Evolutionary conservation across 1,140 invertebrate species (phyloP), one percentile per base, ranked within the genome.

Genomic region (Eriosoma lanigerum): DNA sequence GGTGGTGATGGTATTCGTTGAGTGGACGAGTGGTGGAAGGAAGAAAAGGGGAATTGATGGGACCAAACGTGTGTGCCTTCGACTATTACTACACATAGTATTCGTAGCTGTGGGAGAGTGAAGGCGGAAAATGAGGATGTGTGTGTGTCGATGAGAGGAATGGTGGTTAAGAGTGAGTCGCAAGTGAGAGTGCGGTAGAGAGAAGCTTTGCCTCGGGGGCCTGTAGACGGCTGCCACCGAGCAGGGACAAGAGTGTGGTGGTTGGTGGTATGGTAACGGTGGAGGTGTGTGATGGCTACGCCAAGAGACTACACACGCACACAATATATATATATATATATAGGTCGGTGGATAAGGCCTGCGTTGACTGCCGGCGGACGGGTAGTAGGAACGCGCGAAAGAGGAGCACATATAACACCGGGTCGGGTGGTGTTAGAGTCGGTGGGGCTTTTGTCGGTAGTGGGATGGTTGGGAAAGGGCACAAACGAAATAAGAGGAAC

Each of bases 401-500:
- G 64, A 68, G 64, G 44, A 68, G 64, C 46, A 72, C 68, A 72
- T 46, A 72, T 46, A 72, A 52, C 24, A 38, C 48, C 26, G 12
- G 68, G 48, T 9, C 10, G 68, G 48, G 68, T 17, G 68, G 46
- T 19, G 68, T 72, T 72, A 72, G 46, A 52, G 68, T 72, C 68
- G 68, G 48, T 17, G 17, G 48, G 68, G 68, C 68, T 72, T 72
- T 72, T 72, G 68, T 72, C 68, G 62, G 62, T 5, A 62, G 26
- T 26, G 44, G 17, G 46, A 21, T 60, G 58, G 19, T n/a, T 26
- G 78, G 44, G 38, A 29, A 52, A 62, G 78, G 78, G 72, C n/a
- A 75, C 80, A 81, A 81, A 81, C 48, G 60, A 81, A 68, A 81
- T 84, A 85, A 84, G 75, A 83, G 80, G 82, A 83, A 84, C 84